Evolutionary conservation across 2,797 vertebrate genomes (phyloP), one percentile per base, ranked within the genome.

Genomic region (Syndactyla subalaris): DNA sequence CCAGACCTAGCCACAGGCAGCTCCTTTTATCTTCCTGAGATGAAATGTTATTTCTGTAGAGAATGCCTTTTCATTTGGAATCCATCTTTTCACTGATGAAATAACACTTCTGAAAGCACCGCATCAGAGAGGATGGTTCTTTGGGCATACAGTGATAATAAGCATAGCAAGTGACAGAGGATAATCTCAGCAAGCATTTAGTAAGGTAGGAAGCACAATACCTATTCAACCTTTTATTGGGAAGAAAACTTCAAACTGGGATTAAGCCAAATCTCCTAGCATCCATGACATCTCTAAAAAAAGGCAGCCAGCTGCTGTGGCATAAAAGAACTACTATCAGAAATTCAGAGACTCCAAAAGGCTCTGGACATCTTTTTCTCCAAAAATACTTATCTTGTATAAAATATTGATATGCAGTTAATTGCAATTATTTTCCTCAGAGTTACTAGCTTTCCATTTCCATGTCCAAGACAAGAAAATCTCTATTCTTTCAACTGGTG

Each of bases 161-260:
- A 93, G 82, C 55, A 22, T 83, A 95, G 80, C 49, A 67, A 95
- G 95, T 67, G 83, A 88, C 89, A 92, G 85, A 72, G 65, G 80
- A 96, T 97, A 93, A 94, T 95, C 94, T 95, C 92, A 96, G 88
- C 88, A 92, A 93, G 83, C 80, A 94, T 95, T 96, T 95, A 96
- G 85, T 41, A 94, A 93, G 88, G 88, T 93, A 90, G 88, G 89
- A 96, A 96, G 94, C 88, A 92, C 89, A 94, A 92, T 94, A 89
- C 57, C 89, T 92, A 77, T 87, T 95, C 80, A 88, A 71, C 29
- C 80, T 92, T 87, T 93, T 68, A 94, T 85, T 72, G 85, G 77
- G 38, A 62, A 83, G 77, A 76, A 93, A 94, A 68, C 27, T 72
- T 95, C 94, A 79, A 79, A 92, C 89, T 68, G 77, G 71, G 80